Percentiles rank a stretch among this genome's conserved stretches.
phyloP scores from a whole-genome alignment of 2,888 invertebrate species.

The Acrobasis consociella region DNA sequence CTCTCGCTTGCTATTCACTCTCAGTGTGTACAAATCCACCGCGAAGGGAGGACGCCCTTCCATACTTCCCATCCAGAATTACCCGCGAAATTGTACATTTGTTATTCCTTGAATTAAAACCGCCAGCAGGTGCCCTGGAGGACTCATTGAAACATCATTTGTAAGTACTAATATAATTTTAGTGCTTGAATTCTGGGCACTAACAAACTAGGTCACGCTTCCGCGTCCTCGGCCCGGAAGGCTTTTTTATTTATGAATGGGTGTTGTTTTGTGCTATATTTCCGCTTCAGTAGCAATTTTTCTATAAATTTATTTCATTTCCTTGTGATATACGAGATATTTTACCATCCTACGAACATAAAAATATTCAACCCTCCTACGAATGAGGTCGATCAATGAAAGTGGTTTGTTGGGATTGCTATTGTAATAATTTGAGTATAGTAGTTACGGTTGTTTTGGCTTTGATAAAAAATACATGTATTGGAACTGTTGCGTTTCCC shows the following conservation, averaged over 20 bases:
- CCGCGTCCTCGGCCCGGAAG: constrained; percentile 68
- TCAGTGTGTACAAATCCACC: constrained; percentile 67
- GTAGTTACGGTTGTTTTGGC: not conserved
- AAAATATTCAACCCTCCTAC: not conserved
- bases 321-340: not conserved
- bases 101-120: constrained; percentile 44
- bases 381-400: constrained; percentile 17
- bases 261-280: constrained; percentile 50
- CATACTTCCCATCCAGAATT: constrained; percentile 39
- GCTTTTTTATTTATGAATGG: constrained; percentile 70
- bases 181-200: constrained; percentile 35
- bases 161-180: constrained; percentile 55
- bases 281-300: constrained; percentile 34
- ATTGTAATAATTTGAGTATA: not conserved
- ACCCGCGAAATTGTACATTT: constrained; percentile 56
- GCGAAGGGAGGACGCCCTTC: constrained; percentile 60
- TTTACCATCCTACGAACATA: not conserved
- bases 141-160: constrained; percentile 64
- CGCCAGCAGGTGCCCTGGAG: constrained; percentile 58
- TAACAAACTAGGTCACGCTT: constrained; percentile 73
- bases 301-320: constrained; percentile 7
- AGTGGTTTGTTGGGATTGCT: not conserved
- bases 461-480: not conserved
- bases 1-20: constrained; percentile 40
- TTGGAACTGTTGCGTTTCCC: too few species aligned